Percentiles rank a stretch among this genome's conserved stretches.
Evolutionary conservation across 2,797 vertebrate species (phyloP).

Genomic region (Serranus cabrilla): DNA sequence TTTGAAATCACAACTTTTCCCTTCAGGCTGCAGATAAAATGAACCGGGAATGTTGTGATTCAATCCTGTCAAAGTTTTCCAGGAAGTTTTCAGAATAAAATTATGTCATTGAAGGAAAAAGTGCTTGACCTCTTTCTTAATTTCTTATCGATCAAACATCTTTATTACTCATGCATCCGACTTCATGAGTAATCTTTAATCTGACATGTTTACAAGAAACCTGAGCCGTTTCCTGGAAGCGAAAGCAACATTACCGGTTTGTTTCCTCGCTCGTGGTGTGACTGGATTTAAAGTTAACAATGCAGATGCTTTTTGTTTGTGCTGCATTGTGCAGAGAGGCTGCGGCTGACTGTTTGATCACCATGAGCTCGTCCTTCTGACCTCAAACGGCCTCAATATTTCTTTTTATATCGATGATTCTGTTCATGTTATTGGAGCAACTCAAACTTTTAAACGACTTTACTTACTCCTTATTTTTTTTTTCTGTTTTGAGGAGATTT

Average conservation of each 20-base stretch:
- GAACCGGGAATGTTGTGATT: too few species aligned
- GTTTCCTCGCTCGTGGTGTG: neutral
- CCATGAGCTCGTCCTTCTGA: neutral
- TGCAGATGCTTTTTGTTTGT: neutral
- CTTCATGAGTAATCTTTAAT: slow-evolving; percentile 1
- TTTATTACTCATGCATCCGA: neutral
- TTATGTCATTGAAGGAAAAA: accelerated
- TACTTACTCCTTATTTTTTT: too few species aligned
- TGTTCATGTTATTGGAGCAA: neutral
- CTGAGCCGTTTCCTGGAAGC: neutral
- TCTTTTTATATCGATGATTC: neutral
- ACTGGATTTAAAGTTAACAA: slow-evolving; percentile 21
- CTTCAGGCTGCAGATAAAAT: neutral
- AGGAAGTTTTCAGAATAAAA: slow-evolving; percentile 8
- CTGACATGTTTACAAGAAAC: slow-evolving; percentile 29
- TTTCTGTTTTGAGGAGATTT: too few species aligned
- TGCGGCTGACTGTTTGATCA: neutral
- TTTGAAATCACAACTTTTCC: neutral
- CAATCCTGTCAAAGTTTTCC: neutral
- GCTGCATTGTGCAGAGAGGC: neutral
- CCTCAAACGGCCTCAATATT: neutral
- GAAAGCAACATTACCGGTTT: neutral
- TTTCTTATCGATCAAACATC: neutral
- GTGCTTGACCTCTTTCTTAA: neutral
- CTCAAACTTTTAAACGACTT: neutral